Evolutionary conservation across 2,797 vertebrate species (phyloP).

Genomic region (Melanotaenia maccullochi): DNA sequence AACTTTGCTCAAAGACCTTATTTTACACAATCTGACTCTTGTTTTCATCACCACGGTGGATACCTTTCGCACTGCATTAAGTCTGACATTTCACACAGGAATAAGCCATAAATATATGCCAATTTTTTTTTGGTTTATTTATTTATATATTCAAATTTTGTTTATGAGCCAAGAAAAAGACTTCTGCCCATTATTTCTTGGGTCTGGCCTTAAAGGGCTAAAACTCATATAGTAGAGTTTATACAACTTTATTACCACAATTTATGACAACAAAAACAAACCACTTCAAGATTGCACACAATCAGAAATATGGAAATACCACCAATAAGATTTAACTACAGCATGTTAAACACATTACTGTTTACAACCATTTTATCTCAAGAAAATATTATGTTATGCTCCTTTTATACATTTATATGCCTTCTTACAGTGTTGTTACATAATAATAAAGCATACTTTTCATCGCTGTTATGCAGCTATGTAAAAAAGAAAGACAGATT

Average conservation of each 20-base stretch:
- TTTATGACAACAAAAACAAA: slow-evolving; percentile 15
- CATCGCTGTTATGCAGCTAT: slow-evolving; percentile 17
- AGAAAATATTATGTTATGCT: neutral
- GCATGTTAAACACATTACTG: neutral
- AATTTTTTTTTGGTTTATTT: too few species aligned
- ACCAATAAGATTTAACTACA: slow-evolving; percentile 10
- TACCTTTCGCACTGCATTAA: too few species aligned
- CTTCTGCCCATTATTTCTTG: too few species aligned
- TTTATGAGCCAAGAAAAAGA: too few species aligned
- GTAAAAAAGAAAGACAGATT: slow-evolving; percentile 11
- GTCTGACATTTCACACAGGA: too few species aligned
- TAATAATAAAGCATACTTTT: slow-evolving; percentile 24
- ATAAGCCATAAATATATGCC: too few species aligned
- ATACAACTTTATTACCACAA: slow-evolving; percentile 39
- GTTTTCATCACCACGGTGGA: too few species aligned
- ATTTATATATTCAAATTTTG: too few species aligned
- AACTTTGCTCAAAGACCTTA: too few species aligned
- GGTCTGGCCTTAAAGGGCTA: too few species aligned
- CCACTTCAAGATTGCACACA: slow-evolving; percentile 1
- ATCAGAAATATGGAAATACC: neutral
- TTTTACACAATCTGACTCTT: too few species aligned
- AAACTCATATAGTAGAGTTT: neutral
- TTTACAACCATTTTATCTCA: neutral
- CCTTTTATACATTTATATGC: slow-evolving; percentile 8
- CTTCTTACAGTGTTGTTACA: slow-evolving; percentile 6